Evolutionary conservation across 1,140 invertebrate genomes (phyloP).

Genomic region (Zaprionus africanus): DNA sequence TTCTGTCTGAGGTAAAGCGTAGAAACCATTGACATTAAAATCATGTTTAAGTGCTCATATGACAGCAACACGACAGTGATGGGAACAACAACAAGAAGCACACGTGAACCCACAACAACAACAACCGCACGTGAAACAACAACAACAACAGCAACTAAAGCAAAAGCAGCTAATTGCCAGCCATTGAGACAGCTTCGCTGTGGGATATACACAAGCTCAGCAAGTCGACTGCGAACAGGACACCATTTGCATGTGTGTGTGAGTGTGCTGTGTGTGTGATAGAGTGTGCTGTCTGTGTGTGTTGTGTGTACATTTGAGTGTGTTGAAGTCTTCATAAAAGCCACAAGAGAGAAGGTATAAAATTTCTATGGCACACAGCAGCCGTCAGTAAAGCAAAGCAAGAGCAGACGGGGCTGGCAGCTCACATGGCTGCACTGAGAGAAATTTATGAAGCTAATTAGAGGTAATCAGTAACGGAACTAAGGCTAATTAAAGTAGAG

Average conservation of each 20-base stretch:
- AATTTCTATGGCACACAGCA: conserved; percentile 31
- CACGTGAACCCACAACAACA: conserved; percentile 19
- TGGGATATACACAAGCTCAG: conserved; percentile 37
- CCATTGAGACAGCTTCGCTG: conserved; percentile 66
- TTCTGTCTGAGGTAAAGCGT: conserved; percentile 32
- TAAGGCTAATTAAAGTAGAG: neutral
- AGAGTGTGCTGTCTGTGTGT: neutral
- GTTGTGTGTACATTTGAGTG: conserved; percentile 15
- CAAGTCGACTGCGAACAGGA: conserved; percentile 35
- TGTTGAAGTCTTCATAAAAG: conserved; percentile 27
- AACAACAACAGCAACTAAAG: conserved; percentile 12
- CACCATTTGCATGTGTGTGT: conserved; percentile 43
- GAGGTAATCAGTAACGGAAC: neutral
- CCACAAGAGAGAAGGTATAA: conserved; percentile 21
- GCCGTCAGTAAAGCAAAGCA: conserved; percentile 25
- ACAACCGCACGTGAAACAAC: neutral
- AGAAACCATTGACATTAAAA: conserved; percentile 83
- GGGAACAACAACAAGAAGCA: conserved; percentile 31
- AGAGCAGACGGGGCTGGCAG: neutral
- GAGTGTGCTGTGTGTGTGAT: neutral
- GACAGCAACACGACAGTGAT: conserved; percentile 67
- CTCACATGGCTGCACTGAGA: conserved; percentile 10
- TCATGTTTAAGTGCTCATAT: conserved; percentile 82
- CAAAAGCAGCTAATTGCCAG: conserved; percentile 62
- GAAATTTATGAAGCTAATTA: neutral